Conservation (phyloP, 2,113 vertebrate genomes). For the Crotalus helleri region DNA sequence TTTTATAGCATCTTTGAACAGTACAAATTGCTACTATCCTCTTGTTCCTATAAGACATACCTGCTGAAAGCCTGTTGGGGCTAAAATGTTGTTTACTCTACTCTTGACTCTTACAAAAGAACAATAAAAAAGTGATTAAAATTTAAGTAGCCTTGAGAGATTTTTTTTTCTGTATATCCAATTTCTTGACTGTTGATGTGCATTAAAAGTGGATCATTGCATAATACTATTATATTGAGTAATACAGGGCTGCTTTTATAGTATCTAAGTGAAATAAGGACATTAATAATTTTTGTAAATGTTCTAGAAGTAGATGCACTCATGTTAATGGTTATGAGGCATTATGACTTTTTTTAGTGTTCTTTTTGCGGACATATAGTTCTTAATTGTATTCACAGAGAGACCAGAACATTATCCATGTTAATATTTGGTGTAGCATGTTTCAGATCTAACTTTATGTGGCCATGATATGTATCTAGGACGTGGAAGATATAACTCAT, state of each 20-base stretch:
- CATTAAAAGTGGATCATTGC: conserved; percentile 61
- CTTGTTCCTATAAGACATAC: conserved; percentile 39
- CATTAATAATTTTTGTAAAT: conserved; percentile 48
- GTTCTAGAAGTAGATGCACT: conserved; percentile 38
- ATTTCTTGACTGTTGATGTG: conserved; percentile 58
- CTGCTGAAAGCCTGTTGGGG: conserved; percentile 52
- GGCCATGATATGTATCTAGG: not conserved
- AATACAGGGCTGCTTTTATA: conserved; percentile 48
- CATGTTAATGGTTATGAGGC: conserved; percentile 48
- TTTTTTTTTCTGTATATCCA: conserved; percentile 56
- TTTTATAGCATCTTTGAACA: conserved; percentile 51
- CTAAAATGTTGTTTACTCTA: conserved; percentile 64
- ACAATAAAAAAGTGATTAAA: conserved; percentile 70
- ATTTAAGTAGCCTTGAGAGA: conserved; percentile 67
- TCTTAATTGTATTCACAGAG: conserved; percentile 8
- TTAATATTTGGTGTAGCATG: not conserved
- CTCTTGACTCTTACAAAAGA: conserved; percentile 60
- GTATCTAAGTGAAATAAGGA: conserved; percentile 52
- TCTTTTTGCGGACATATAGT: not conserved
- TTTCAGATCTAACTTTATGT: not conserved
- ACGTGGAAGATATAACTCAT: not conserved
- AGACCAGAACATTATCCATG: not conserved
- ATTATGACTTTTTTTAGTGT: conserved; percentile 32
- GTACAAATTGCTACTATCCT: conserved; percentile 54
- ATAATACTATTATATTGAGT: conserved; percentile 51